Conservation (phyloP, 2,888 invertebrate genomes). For the Bedellia somnulentella region DNA sequence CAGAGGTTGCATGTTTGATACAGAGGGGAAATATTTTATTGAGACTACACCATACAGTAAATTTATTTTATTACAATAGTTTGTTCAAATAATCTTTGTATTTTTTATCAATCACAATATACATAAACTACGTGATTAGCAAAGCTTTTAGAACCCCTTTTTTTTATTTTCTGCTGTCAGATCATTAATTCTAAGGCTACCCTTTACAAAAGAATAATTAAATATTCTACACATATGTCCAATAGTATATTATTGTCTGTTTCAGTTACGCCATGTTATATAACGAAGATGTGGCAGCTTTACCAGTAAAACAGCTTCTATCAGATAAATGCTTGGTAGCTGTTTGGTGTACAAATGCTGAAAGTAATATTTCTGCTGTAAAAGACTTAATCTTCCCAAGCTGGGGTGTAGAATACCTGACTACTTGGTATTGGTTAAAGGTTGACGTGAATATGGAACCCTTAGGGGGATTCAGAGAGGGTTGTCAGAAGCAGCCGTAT, state of each 20-base stretch:
- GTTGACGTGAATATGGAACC: slow-evolving; percentile 69
- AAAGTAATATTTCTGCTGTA: slow-evolving; percentile 68
- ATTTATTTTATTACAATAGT: too few species aligned
- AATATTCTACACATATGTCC: too few species aligned
- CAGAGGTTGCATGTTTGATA: too few species aligned
- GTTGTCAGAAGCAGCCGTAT: slow-evolving; percentile 82
- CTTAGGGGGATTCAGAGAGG: slow-evolving; percentile 66
- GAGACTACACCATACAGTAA: too few species aligned
- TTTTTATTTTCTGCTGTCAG: too few species aligned
- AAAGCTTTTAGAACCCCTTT: too few species aligned
- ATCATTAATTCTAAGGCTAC: too few species aligned
- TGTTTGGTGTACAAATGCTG: slow-evolving; percentile 92
- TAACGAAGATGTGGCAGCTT: slow-evolving; percentile 69
- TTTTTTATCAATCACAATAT: too few species aligned
- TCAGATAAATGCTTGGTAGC: slow-evolving; percentile 69
- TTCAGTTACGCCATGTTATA: slow-evolving; percentile 78
- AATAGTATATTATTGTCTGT: slow-evolving; percentile 2
- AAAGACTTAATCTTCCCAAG: slow-evolving; percentile 71
- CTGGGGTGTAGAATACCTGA: slow-evolving; percentile 74
- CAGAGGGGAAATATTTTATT: too few species aligned
- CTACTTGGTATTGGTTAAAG: slow-evolving; percentile 90
- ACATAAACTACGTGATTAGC: too few species aligned
- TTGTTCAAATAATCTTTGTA: too few species aligned
- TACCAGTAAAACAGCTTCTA: slow-evolving; percentile 70
- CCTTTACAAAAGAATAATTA: too few species aligned